Conservation (phyloP, 2,797 vertebrate species). For the Fringilla coelebs region DNA sequence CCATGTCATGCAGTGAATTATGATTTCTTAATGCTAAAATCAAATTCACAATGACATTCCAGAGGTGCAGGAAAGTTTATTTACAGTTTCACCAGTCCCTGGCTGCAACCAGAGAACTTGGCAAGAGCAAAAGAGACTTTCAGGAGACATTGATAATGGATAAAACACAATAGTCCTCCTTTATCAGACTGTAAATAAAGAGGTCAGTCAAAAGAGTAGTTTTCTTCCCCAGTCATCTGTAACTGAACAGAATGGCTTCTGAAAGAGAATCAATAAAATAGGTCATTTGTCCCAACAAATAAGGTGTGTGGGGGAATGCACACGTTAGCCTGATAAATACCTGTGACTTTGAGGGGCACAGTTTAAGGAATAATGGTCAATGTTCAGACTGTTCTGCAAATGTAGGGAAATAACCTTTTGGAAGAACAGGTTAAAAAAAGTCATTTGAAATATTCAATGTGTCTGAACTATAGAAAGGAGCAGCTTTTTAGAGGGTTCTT, state of each 20-base stretch:
- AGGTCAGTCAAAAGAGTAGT: constrained; percentile 21
- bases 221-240: constrained; percentile 29
- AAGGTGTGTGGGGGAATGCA: background rate
- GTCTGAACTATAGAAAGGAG: background rate
- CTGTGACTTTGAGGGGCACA: background rate
- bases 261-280: constrained; percentile 38
- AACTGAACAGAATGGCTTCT: constrained; percentile 26
- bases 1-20: background rate
- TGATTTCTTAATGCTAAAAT: background rate
- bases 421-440: background rate
- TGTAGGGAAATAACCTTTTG: background rate
- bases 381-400: background rate
- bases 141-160: background rate
- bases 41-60: background rate
- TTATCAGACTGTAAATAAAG: constrained; percentile 40
- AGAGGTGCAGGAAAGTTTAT: background rate
- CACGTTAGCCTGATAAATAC: constrained; percentile 9
- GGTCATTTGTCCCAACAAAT: constrained; percentile 49
- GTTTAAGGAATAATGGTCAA: background rate
- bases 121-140: background rate
- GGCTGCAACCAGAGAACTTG: background rate
- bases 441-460: background rate
- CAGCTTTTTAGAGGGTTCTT: background rate
- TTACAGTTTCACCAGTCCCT: background rate
- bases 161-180: background rate